These are phyloP conservation scores for Alfaro cultratus DNA, from an alignment of 2,797 vertebrate genomes.

Conservation along the genomic window DNA sequence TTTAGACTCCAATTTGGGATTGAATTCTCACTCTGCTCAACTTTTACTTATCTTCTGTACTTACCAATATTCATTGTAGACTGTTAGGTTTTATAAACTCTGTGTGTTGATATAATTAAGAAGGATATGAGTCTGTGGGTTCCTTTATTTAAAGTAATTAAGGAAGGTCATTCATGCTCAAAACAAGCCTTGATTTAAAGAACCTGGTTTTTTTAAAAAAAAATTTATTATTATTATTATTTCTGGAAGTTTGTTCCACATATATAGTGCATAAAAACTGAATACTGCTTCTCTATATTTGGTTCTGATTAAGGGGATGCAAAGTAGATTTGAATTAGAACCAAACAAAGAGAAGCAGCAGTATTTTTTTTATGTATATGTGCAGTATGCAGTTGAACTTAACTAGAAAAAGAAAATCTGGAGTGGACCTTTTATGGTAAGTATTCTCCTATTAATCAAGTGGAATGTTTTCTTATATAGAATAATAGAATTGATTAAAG, in stretches of 20 bases:
- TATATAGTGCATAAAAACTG: no score
- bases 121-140: not conserved
- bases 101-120: not conserved
- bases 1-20: not conserved
- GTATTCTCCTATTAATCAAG: not conserved
- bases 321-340: no score
- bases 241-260: no score
- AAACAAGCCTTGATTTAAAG: not conserved
- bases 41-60: not conserved
- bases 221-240: no score
- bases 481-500: no score
- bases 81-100: no score
- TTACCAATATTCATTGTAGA: no score
- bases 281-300: no score
- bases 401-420: not conserved
- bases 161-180: not conserved
- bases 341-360: no score
- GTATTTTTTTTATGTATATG: no score
- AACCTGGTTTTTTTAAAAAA: not conserved
- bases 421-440: not conserved
- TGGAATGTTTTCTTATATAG: not conserved
- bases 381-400: not conserved
- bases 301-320: no score
- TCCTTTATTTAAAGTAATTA: not conserved
- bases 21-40: not conserved